Conservation (phyloP, 2,888 invertebrate species). For the Scaptomyza polygonia region DNA sequence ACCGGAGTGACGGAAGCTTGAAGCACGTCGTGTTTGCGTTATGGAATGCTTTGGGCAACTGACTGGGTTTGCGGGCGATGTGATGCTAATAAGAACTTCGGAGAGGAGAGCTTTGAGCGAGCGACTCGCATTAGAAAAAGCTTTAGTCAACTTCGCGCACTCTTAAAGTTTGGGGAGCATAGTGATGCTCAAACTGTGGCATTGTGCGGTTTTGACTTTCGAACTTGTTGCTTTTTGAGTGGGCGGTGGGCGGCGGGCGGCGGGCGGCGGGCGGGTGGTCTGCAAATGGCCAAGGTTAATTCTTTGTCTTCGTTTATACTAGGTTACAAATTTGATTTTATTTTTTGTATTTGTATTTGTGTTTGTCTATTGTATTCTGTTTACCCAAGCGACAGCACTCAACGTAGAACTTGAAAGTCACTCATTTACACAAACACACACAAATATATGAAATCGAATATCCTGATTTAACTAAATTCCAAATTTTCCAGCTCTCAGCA, state of each 20-base stretch:
- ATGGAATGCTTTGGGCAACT: conserved; percentile 53
- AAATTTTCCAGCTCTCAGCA: conserved; percentile 39
- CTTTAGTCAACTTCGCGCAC: conserved; percentile 44
- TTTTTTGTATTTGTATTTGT: background rate
- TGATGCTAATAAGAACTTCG: conserved; percentile 68
- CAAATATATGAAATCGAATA: background rate
- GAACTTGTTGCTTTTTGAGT: conserved; percentile 62
- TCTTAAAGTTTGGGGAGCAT: conserved; percentile 37
- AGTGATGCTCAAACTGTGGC: conserved; percentile 32
- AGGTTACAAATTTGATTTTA: background rate
- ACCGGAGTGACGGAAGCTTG: background rate
- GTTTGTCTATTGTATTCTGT: background rate
- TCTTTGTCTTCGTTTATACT: conserved; percentile 21
- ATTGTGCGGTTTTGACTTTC: conserved; percentile 35
- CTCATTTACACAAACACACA: conserved; percentile 1
- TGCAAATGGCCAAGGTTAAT: conserved; percentile 46
- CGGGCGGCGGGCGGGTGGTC: background rate
- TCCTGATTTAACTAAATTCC: conserved; percentile 37
- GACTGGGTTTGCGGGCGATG: conserved; percentile 27
- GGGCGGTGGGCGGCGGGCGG: conserved; percentile 7
- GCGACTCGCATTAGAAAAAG: conserved; percentile 25
- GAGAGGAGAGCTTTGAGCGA: conserved; percentile 61
- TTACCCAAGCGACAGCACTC: conserved; percentile 35
- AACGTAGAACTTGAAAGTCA: conserved; percentile 16
- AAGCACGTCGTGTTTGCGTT: conserved; percentile 38